Percentiles rank a stretch among this genome's conserved stretches.
Evolutionary conservation across 2,113 vertebrate species (phyloP).

Genomic region (Fulmarus glacialis): DNA sequence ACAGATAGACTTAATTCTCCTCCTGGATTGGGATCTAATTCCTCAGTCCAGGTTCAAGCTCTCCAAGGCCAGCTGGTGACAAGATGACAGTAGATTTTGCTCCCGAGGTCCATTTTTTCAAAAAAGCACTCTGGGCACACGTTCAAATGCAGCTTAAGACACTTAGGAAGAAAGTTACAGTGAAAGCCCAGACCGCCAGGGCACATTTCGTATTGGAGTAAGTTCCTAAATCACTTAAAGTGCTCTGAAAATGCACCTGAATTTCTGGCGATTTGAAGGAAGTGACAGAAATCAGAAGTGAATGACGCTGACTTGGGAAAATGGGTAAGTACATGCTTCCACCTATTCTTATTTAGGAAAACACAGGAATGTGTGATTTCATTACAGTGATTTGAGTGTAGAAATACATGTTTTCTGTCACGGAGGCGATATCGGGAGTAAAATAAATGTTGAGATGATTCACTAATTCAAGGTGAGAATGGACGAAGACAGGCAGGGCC

Average conservation of each 20-base stretch:
- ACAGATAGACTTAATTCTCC: background rate
- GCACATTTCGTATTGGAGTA: fast-evolving
- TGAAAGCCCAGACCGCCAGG: background rate
- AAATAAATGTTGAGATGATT: background rate
- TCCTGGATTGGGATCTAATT: background rate
- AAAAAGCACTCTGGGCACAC: background rate
- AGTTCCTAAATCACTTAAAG: background rate
- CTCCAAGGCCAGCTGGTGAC: background rate
- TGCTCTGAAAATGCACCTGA: background rate
- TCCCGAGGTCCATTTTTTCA: background rate
- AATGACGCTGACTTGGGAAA: background rate
- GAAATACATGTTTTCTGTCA: background rate
- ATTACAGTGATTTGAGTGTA: background rate
- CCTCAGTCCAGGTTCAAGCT: background rate
- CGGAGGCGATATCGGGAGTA: fast-evolving
- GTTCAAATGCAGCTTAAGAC: background rate
- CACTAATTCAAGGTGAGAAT: background rate
- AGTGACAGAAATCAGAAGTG: background rate
- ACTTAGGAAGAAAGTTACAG: background rate
- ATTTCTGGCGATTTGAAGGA: background rate
- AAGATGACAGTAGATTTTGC: background rate
- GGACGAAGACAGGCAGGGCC: background rate
- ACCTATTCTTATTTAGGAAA: background rate
- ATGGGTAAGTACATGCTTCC: background rate
- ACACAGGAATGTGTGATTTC: background rate